Conservation (phyloP, 2,797 vertebrate species). For the Sebastes kiyomatsui region DNA sequence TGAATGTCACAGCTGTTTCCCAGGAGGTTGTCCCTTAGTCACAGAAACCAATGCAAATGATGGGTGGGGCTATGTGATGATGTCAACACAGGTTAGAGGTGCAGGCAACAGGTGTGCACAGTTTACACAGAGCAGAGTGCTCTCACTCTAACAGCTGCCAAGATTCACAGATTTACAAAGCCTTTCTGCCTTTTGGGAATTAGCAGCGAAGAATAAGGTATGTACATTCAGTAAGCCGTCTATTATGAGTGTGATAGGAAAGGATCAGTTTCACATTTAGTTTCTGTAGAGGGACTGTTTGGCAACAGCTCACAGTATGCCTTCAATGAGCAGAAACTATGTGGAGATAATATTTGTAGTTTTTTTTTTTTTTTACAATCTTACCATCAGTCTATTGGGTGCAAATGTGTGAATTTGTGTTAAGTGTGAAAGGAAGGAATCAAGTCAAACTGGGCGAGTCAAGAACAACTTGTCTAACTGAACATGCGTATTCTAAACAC, state of each 20-base stretch:
- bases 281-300: background rate
- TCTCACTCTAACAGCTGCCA: conserved; percentile 12
- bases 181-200: background rate
- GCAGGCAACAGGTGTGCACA: conserved; percentile 57
- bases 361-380: background rate
- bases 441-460: conserved; percentile 7
- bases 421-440: background rate
- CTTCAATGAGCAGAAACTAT: background rate
- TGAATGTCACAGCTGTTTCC: background rate
- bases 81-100: conserved; percentile 24
- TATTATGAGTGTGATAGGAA: background rate
- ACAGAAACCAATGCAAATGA: conserved; percentile 51
- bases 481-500: background rate
- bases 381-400: background rate
- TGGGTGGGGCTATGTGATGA: conserved; percentile 58
- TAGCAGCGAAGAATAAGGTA: conserved; percentile 49
- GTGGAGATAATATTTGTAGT: background rate
- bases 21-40: conserved; percentile 6
- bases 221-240: background rate
- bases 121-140: conserved; percentile 34
- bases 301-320: background rate
- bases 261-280: background rate
- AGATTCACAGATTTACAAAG: background rate
- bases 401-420: background rate
- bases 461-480: conserved; percentile 73